Conservation (phyloP, 2,888 invertebrate species). For the Leptinotarsa tumamoca region DNA sequence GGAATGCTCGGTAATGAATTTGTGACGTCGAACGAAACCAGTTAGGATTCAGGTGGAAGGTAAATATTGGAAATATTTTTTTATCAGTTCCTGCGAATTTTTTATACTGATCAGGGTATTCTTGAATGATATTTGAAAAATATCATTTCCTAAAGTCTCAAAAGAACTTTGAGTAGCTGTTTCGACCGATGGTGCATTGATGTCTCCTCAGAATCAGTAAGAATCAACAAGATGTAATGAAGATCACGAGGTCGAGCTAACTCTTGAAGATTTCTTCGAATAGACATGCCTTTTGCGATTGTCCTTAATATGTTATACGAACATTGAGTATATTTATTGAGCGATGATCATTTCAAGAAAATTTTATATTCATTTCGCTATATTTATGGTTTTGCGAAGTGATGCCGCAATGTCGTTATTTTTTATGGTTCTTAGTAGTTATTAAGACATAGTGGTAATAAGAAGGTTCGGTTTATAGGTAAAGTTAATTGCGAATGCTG, state of each 20-base stretch:
- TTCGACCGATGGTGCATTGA: neutral
- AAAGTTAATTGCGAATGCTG: conserved; percentile 61
- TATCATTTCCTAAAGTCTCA: neutral
- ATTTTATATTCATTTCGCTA: conserved; percentile 43
- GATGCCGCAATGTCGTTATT: conserved; percentile 46
- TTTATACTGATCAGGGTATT: too few relatives aligned
- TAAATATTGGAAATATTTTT: too few relatives aligned
- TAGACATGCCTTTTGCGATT: neutral
- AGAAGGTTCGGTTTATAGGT: conserved; percentile 59
- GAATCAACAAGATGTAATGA: neutral
- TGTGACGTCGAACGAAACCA: too few relatives aligned
- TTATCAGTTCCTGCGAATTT: too few relatives aligned
- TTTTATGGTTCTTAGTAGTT: conserved; percentile 50
- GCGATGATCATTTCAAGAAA: conserved; percentile 41
- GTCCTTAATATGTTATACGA: conserved; percentile 25
- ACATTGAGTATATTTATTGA: conserved; percentile 32
- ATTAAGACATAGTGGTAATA: conserved; percentile 57
- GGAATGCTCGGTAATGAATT: too few relatives aligned
- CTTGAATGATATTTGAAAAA: too few relatives aligned
- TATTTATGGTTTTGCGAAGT: conserved; percentile 43
- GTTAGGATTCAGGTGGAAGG: too few relatives aligned
- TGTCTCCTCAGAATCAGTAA: neutral
- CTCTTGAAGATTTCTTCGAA: neutral
- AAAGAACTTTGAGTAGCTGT: neutral
- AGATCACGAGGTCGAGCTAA: conserved; percentile 12